These are phyloP conservation scores for Thinocorus orbignyianus DNA, from an alignment of 2,113 vertebrate genomes.

Conservation along the genomic window DNA sequence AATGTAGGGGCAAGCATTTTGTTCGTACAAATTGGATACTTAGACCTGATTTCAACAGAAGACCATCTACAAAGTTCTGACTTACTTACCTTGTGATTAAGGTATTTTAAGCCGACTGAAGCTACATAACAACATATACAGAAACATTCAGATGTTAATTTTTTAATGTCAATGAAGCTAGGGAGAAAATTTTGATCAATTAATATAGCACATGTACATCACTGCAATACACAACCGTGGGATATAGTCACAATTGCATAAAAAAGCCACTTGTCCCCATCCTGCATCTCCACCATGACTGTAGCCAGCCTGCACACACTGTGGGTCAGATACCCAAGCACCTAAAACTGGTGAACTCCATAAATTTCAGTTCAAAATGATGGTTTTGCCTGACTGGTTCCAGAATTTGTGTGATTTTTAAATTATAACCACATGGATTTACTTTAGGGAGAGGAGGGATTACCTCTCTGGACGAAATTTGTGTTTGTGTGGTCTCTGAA, in stretches of 20 bases:
- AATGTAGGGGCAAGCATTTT: background rate
- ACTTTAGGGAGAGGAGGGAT: background rate
- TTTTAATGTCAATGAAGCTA: background rate
- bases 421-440: background rate
- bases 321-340: background rate
- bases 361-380: background rate
- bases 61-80: fast-evolving
- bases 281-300: background rate
- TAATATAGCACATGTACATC: background rate
- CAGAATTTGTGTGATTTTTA: background rate
- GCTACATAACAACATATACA: background rate
- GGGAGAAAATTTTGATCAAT: background rate
- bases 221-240: background rate
- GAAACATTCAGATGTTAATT: background rate
- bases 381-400: background rate
- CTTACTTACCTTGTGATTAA: background rate
- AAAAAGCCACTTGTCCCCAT: background rate
- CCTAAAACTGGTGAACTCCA: background rate
- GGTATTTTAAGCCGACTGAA: background rate
- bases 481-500: constrained; percentile 91
- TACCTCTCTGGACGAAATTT: constrained; percentile 92
- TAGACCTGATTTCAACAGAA: background rate
- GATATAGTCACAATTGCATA: background rate
- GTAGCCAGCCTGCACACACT: background rate
- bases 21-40: background rate